Percentiles rank a stretch among this genome's conserved stretches.
phyloP scores from a whole-genome alignment of 2,888 invertebrate species.

The Amblyteles armatorius region DNA sequence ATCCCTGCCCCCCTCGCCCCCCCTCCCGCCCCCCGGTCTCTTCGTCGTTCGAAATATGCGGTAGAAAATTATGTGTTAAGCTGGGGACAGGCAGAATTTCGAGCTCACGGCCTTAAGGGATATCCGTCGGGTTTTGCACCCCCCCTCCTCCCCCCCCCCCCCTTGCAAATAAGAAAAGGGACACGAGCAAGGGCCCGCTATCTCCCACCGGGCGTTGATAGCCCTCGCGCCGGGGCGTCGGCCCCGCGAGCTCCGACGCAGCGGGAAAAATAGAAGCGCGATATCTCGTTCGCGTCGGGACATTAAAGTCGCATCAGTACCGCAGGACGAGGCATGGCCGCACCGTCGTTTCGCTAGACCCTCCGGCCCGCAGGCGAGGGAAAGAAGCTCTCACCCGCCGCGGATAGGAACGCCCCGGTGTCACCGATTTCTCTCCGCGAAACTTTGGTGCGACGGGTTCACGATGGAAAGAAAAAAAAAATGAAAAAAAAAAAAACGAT shows the following conservation, averaged over 20 bases:
- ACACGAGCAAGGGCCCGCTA: constrained; percentile 15
- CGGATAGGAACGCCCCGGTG: constrained; percentile 23
- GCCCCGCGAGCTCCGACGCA: constrained; percentile 23
- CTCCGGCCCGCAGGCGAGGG: constrained; percentile 1
- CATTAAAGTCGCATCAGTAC: constrained; percentile 66
- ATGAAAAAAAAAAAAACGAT: constrained; percentile 17
- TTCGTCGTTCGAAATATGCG: background rate
- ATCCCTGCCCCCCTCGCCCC: background rate
- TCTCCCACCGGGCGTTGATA: constrained; percentile 57
- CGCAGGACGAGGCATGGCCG: constrained; percentile 28
- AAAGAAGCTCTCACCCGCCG: background rate
- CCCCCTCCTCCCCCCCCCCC: background rate
- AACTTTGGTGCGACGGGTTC: constrained; percentile 28
- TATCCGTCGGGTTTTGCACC: background rate
- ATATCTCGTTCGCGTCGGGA: constrained; percentile 58
- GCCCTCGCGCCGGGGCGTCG: constrained; percentile 40
- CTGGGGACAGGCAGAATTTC: background rate
- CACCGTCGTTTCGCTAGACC: constrained; percentile 49
- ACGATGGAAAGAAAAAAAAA: constrained; percentile 23
- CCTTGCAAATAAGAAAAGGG: background rate
- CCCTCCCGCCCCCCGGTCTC: too few species aligned
- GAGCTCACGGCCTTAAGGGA: background rate
- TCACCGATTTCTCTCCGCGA: constrained; percentile 36
- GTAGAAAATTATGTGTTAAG: background rate
- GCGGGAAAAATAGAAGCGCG: constrained; percentile 37